Evolutionary conservation across 2,888 invertebrate species (phyloP), one percentile per base, ranked within the genome.

Genomic region (Tortrix viridana): DNA sequence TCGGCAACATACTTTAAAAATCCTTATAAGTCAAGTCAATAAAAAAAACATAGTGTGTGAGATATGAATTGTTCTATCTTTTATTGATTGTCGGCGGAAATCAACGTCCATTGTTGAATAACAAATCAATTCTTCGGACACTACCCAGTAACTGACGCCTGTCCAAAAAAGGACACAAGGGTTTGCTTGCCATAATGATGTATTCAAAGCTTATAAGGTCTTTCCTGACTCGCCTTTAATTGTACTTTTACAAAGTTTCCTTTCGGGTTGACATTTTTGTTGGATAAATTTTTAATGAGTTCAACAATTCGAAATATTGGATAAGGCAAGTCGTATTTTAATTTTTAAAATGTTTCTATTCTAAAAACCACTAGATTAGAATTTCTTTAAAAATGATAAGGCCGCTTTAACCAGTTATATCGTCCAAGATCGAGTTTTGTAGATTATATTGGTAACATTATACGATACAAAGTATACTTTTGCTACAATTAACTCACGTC

Each of bases 71-170:
- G 32, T 20, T 1, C n/a, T 32, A 12, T 32, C 32, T n/a, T 37
- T 14, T 20, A 5, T 7, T 12, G 19, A 50, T 37, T 37, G 19
- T n/a, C 50, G 61, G 50, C 63, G 63, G 63, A 63, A 58, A 48
- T 43, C 32, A 22, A 14, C 14, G 19, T 38, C 22, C 52, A 16
- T 41, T 58, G 22, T 43, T 47, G 63, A 63, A 63, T 63, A 47
- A 63, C 58, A 63, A 63, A 63, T 63, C 58, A 63, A 63, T 63
- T 47, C 53, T 26, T 22, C 41, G 38, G 50, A 32, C 56, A 53
- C 63, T 32, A 18, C 23, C 23, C 54, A 50, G 26, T 44, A 37
- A 37, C 9, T 14, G 50, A 26, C 57, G 57, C 58, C 57, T 63
- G 63, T 32, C 63, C 63, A 37, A 53, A 58, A 55, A 63, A 63